Evolutionary conservation across 2,888 invertebrate genomes (phyloP), one percentile per base, ranked within the genome.

Genomic region (Pyrgus malvae): DNA sequence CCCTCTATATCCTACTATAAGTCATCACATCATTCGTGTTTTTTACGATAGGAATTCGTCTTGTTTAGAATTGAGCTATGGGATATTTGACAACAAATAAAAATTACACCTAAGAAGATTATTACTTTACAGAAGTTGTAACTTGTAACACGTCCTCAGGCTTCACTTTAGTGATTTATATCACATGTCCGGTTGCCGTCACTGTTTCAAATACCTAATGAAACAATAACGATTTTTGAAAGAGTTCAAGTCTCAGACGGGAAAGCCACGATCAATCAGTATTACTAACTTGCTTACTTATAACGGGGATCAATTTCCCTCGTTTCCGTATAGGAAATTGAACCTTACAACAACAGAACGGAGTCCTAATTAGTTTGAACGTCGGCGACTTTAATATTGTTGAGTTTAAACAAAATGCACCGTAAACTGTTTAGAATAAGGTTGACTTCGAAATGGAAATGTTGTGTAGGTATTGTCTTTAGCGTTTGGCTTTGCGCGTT

Each of bases 281-380:
- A 46, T 19, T 19, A 9, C 29, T 6, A 31, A 31, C 25, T 16
- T 16, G 23, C 25, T 16, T 3, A 23, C 35, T 45, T 33, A 21
- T 48, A 48, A 37, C 35, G 11, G 12, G 35, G 23, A 25, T 48
- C 33, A 16, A 46, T 48, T 48, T 37, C 46, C 46, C 35, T 21
- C 11, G 35, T 7, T 7, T n/a, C 23, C 14, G 35, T 16, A 16
- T 14, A 25, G 35, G 35, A 35, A 48, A 48, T 48, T 48, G 35
- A 25, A 35, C 16, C 35, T 37, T 37, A 25, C 3, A 25, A 16
- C 2, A 14, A n/a, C 35, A 35, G 46, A 25, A 48, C 23, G 35
- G 17, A 27, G 48, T 37, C 37, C 16, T 35, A 25, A 48, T 48
- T 37, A 48, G 16, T 11, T 48, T 35, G 23, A 48, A 35, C 6